Evolutionary conservation across 2,113 vertebrate species (phyloP).

Genomic region (Brachirus orientalis): DNA sequence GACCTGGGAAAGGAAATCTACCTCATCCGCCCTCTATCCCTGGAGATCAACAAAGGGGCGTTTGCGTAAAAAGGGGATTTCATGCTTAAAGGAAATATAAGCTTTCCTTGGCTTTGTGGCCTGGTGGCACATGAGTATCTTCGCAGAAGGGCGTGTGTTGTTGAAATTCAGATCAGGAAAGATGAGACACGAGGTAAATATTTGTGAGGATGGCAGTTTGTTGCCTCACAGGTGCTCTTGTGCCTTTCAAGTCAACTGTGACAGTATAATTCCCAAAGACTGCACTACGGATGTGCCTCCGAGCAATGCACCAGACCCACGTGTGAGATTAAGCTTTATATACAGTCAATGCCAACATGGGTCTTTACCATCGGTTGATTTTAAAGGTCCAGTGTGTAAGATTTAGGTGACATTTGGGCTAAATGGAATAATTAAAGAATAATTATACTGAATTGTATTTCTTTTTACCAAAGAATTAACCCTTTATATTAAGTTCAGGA

Average conservation of each 20-base stretch:
- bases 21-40: constrained; percentile 15
- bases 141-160: constrained; percentile 1
- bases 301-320: background rate
- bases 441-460: too few relatives aligned
- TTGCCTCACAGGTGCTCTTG: background rate
- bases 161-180: constrained; percentile 7
- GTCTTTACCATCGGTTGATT: too few relatives aligned
- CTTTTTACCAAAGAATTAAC: too few relatives aligned
- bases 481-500: too few relatives aligned
- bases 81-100: constrained; percentile 9
- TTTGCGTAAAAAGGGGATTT: constrained; percentile 25
- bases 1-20: constrained; percentile 46
- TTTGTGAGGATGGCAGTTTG: constrained; percentile 1
- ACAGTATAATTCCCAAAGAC: background rate
- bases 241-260: too few relatives aligned
- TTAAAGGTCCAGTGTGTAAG: too few relatives aligned
- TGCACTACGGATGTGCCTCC: background rate
- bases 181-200: constrained; percentile 1
- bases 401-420: too few relatives aligned
- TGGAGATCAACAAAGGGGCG: constrained; percentile 17
- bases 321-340: background rate
- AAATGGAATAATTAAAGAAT: too few relatives aligned
- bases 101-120: background rate
- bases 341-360: too few relatives aligned
- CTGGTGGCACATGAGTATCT: background rate